Base-by-base conservation (phyloP, 2,797 vertebrate species). In the Channa striata region DNA sequence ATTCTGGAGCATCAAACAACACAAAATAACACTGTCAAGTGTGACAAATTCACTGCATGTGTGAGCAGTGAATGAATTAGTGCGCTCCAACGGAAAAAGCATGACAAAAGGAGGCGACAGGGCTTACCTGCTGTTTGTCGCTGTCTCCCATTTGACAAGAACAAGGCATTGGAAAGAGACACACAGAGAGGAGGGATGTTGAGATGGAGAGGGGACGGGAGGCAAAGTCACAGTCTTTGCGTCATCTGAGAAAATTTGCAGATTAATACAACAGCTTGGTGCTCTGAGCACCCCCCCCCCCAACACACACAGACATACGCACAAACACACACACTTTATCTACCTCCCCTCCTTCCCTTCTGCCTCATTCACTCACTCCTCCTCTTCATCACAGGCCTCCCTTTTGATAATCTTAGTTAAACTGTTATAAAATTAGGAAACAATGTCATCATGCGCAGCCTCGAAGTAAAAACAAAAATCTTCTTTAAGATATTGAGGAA, bases 211-310 rank as follows among this genome's bases (percentile, higher is more conserved):
- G 77, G 68, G 62, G 81, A 77, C 63, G 60, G 57, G 78, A 85
- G 74, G 81, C 78, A 61, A 85, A 91, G 79, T 88, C 90, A 82
- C 72, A 82, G 85, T 85, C 90, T 81, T 90, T 94, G 88, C 91
- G 91, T 94, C 93, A 94, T 94, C 91, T 92, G 93, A 90, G 92
- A 80, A 92, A 93, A 93, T 89, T 86, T 81, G 72, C 90, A 93
- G 94, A 94, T 94, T 93, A 94, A 90, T 91, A 85, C 84, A 83
- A 90, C 88, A 91, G 89, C 89, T 91, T 92, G 89, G 78, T 79
- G 72, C 72, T 68, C 85, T 77, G 77, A 88, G 83, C 76, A 62
- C 71, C 79, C 49, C 68, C 54, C 36, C 53, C 48, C 68, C 62
- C 37, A 68, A 23, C 65, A 30, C 25, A 30, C 25, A 30, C 25